These are phyloP conservation scores for Ceramica pisi DNA, from an alignment of 2,888 invertebrate genomes.

Conservation along the genomic window DNA sequence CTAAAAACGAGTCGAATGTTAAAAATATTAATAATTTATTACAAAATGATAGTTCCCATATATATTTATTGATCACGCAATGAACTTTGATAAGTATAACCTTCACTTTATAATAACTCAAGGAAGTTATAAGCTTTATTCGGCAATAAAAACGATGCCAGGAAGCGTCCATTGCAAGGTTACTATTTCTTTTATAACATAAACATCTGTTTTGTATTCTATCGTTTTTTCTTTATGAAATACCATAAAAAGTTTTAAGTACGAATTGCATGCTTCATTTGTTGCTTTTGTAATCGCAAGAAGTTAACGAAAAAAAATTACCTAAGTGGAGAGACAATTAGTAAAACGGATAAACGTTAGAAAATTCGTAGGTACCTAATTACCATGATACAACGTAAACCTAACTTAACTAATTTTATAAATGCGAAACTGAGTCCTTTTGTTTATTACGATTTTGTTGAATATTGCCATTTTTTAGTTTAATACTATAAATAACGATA, in stretches of 20 bases:
- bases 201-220: conserved; percentile 14
- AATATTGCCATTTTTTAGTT: too few species aligned
- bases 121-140: conserved; percentile 57
- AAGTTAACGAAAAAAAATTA: neutral
- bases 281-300: neutral
- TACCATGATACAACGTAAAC: too few species aligned
- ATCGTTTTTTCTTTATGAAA: conserved; percentile 16
- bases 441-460: too few species aligned
- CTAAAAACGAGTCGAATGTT: neutral
- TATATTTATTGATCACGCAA: conserved; percentile 55
- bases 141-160: conserved; percentile 50
- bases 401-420: too few species aligned
- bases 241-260: conserved; percentile 7
- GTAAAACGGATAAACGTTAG: neutral
- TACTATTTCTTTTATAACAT: conserved; percentile 35
- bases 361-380: too few species aligned
- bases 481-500: too few species aligned
- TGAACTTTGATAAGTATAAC: conserved; percentile 55
- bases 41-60: neutral
- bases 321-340: neutral
- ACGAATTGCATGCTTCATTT: neutral
- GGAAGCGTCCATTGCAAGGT: conserved; percentile 55
- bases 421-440: too few species aligned
- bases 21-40: neutral
- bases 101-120: conserved; percentile 39